Base-by-base conservation (phyloP, 1,140 invertebrate species). In the Drosophila pallidifrons region DNA sequence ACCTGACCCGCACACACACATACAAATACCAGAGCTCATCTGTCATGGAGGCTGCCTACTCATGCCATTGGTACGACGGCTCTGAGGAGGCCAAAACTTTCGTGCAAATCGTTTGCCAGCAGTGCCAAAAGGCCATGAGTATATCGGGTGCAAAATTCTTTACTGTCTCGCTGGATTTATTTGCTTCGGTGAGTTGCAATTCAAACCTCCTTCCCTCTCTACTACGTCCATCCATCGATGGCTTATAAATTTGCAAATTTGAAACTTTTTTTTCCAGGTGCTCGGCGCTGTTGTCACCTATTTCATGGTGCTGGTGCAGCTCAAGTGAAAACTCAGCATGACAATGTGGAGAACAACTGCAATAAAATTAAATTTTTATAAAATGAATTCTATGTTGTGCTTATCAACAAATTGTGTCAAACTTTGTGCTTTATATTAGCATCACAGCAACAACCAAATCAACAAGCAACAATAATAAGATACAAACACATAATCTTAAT, bases 131-230 rank as follows among this genome's bases (percentile, higher is more conserved):
- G 90, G 96, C 96, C 0, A 95, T 97, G 94, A 96, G 96, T 54
- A 96, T 97, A 82, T 97, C 96, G 3, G 96, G 96, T 61, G 96
- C 96, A 0, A 97, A 97, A 87, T 97, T 97, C 91, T 97, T 97
- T 91, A 97, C 96, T 0, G 96, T 97, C 1, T 97, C 96, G 1
- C 92, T 97, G 77, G 96, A 97, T 94, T 93, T 97, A 59, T 97
- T 97, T 82, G 96, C 96, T 85, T 97, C 96, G 91, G 96, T 97
- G 94, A 95, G 94, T 93, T 64, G 41, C 41, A 13, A 43, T 38
- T 38, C 20, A 25, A 25, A 25, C 8, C 35, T 10, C 11, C 41
- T 67, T 70, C 49, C 15, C 35, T 6, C 20, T 5, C 25, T 25
- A 25, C 20, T 0, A 3, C 2, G 11, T 15, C 1, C 4, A 64